Evolutionary conservation across 2,888 invertebrate genomes (phyloP).

Genomic region (Heteromurus nitidus): DNA sequence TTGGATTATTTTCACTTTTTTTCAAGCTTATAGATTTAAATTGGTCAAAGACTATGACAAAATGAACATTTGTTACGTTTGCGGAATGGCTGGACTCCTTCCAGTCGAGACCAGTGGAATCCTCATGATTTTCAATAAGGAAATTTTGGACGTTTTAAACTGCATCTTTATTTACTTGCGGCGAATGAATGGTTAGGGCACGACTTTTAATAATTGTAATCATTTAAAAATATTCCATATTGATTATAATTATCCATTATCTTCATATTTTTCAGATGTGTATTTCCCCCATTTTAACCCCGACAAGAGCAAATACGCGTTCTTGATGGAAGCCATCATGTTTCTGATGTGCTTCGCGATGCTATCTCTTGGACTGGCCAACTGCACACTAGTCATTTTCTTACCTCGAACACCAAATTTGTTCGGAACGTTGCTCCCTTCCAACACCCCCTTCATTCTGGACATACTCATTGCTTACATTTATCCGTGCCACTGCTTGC

Average conservation of each 20-base stretch:
- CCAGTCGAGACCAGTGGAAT: too few relatives aligned
- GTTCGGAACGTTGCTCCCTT: not conserved
- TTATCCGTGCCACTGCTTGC: not conserved
- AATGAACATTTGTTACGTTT: too few relatives aligned
- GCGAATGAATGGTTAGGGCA: not conserved
- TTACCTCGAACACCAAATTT: not conserved
- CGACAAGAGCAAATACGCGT: not conserved
- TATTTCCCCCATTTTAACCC: constrained; percentile 14
- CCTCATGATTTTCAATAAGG: not conserved
- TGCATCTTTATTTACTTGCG: not conserved
- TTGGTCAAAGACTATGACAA: too few relatives aligned
- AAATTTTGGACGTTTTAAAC: not conserved
- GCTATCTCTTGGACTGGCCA: not conserved
- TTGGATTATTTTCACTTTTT: not conserved
- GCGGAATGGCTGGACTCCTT: too few relatives aligned
- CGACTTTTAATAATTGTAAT: not conserved
- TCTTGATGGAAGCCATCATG: not conserved
- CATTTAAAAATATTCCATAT: not conserved
- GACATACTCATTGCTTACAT: not conserved
- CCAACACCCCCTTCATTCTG: not conserved
- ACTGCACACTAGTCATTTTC: not conserved
- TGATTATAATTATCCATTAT: not conserved
- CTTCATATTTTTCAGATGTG: not conserved
- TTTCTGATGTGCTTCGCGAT: not conserved
- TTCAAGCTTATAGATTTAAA: not conserved